Evolutionary conservation across 2,113 vertebrate species (phyloP).

Genomic region (Anas platyrhynchos): DNA sequence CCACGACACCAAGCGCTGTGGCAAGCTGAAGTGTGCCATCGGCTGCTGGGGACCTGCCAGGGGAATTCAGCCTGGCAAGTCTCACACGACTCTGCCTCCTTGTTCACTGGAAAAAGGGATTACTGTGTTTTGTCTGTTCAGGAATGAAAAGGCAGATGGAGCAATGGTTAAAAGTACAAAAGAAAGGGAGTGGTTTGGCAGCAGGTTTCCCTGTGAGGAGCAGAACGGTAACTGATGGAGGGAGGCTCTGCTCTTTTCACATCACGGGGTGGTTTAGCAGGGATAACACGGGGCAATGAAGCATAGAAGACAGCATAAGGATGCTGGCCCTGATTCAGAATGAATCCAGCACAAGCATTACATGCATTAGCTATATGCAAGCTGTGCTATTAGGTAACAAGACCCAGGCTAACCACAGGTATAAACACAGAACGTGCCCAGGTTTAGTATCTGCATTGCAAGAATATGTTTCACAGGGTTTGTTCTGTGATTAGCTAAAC

Average conservation of each 20-base stretch:
- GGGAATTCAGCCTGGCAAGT: not conserved
- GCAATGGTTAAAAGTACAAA: not conserved
- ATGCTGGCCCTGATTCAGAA: constrained; percentile 1
- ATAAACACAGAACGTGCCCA: not conserved
- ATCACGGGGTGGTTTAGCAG: not conserved
- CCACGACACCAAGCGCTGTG: not conserved
- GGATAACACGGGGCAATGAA: not conserved
- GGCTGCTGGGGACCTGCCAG: not conserved
- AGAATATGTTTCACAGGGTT: not conserved
- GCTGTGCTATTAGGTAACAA: not conserved
- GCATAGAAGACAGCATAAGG: not conserved
- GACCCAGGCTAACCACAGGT: not conserved
- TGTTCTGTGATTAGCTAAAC: not conserved
- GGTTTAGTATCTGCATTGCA: not conserved
- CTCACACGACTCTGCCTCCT: accelerated
- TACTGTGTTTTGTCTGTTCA: not conserved
- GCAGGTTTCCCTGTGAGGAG: not conserved
- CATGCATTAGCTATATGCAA: not conserved
- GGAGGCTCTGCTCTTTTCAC: not conserved
- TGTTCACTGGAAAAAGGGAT: not conserved
- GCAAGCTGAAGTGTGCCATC: not conserved
- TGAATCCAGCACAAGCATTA: not conserved
- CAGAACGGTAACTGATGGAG: not conserved
- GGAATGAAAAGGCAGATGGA: not conserved
- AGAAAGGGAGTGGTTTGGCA: not conserved